Conservation (phyloP, 2,113 vertebrate genomes). For the Solenodon paradoxus region DNA sequence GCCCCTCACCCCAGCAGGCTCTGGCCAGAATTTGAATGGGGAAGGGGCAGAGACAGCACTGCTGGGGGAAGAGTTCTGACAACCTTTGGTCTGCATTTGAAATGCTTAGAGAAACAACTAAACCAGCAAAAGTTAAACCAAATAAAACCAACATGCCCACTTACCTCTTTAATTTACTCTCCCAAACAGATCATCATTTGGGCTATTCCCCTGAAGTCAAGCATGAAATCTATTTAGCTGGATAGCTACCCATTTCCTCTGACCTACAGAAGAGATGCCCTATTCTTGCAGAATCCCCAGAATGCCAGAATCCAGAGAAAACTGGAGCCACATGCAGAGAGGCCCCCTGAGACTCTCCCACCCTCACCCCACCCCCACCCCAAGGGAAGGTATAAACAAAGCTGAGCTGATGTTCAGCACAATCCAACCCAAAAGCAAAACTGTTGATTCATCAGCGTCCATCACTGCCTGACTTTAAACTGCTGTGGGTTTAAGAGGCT, state of each 20-base stretch:
- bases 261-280: conserved; percentile 73
- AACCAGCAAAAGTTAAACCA: conserved; percentile 48
- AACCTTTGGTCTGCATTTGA: conserved; percentile 11
- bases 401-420: neutral
- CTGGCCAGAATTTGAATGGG: neutral
- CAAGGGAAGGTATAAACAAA: neutral
- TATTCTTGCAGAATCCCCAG: conserved; percentile 46
- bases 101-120: conserved; percentile 41
- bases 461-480: neutral
- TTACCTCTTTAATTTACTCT: conserved; percentile 72
- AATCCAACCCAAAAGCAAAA: neutral
- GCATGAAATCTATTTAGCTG: conserved; percentile 81
- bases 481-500: neutral
- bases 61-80: neutral
- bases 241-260: conserved; percentile 73
- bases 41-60: neutral
- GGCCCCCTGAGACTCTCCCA: neutral
- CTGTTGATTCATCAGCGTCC: neutral
- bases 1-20: neutral
- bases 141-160: conserved; percentile 54
- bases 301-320: conserved; percentile 58
- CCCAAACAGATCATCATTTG: conserved; percentile 75
- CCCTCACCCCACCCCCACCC: neutral
- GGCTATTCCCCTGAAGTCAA: conserved; percentile 75
- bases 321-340: conserved; percentile 35